Percentiles rank a stretch among this genome's conserved stretches.
Conservation (phyloP, 1,140 invertebrate genomes). For the Drosophila repletoides region DNA sequence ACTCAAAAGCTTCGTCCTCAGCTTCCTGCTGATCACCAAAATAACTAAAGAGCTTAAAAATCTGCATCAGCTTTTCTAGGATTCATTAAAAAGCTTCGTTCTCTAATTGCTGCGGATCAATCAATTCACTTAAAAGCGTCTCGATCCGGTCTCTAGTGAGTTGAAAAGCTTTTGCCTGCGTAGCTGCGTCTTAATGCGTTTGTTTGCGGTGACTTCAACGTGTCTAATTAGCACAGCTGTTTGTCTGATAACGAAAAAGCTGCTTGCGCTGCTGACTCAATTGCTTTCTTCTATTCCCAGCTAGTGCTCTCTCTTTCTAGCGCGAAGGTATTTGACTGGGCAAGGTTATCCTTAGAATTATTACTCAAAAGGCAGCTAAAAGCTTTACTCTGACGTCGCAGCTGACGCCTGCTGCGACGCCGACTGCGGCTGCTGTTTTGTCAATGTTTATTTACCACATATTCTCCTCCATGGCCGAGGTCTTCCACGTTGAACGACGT, state of each 20-base stretch:
- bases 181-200: slow-evolving; percentile 19
- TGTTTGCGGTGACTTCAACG: slow-evolving; percentile 49
- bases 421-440: slow-evolving; percentile 19
- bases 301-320: slow-evolving; percentile 14
- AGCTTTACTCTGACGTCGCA: slow-evolving; percentile 17
- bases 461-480: slow-evolving; percentile 75
- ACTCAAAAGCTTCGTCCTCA: too few species aligned
- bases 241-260: slow-evolving; percentile 33
- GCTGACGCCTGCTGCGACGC: slow-evolving; percentile 9
- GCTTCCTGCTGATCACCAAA: too few species aligned
- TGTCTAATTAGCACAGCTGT: slow-evolving; percentile 59
- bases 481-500: slow-evolving; percentile 11
- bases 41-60: too few species aligned
- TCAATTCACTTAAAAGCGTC: too few species aligned
- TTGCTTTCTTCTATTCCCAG: not conserved
- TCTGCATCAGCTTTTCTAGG: too few species aligned
- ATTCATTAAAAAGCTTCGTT: too few species aligned
- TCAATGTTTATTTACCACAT: slow-evolving; percentile 75
- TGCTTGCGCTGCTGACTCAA: slow-evolving; percentile 33
- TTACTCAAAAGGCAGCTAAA: not conserved
- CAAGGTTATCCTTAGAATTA: slow-evolving; percentile 23
- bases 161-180: not conserved
- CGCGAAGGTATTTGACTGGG: slow-evolving; percentile 21
- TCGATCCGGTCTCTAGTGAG: too few species aligned
- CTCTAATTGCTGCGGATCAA: too few species aligned